These are phyloP conservation scores for Tauraco hartlaubi DNA, from an alignment of 2,797 vertebrate species.

Conservation along the genomic window DNA sequence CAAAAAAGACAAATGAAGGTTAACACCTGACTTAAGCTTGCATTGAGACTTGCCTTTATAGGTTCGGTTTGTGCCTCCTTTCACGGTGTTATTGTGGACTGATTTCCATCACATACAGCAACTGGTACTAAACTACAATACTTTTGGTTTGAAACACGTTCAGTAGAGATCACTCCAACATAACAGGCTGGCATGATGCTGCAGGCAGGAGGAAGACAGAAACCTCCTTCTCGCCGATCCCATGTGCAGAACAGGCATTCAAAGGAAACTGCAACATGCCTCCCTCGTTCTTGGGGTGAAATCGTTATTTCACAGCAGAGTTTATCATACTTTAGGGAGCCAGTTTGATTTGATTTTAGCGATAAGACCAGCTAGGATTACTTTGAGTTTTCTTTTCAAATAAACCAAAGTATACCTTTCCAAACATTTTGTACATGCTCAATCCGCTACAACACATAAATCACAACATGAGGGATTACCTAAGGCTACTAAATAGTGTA, in stretches of 20 bases:
- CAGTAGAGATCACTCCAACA: conserved; percentile 10
- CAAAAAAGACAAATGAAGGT: conserved; percentile 60
- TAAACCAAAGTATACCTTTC: conserved; percentile 23
- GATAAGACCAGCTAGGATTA: neutral
- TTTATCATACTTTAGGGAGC: conserved; percentile 15
- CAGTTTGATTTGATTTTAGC: neutral
- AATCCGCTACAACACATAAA: conserved; percentile 47
- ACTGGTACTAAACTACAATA: conserved; percentile 49
- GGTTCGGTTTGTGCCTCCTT: conserved; percentile 54
- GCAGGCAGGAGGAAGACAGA: neutral
- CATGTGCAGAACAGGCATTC: neutral
- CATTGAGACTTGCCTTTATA: conserved; percentile 68
- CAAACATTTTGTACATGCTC: conserved; percentile 46
- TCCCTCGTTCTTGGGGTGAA: neutral
- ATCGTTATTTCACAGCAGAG: conserved; percentile 42
- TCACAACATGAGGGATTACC: conserved; percentile 67
- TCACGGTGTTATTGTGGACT: conserved; percentile 8
- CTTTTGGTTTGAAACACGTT: conserved; percentile 49
- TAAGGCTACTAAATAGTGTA: conserved; percentile 49
- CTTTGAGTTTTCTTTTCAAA: conserved; percentile 21
- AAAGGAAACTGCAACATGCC: neutral
- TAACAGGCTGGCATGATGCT: neutral
- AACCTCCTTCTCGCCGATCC: neutral
- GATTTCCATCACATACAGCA: conserved; percentile 46
- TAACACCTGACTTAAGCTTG: conserved; percentile 71